Evolutionary conservation across 2,113 vertebrate species (phyloP).

Genomic region (Mormyrus lacerda): DNA sequence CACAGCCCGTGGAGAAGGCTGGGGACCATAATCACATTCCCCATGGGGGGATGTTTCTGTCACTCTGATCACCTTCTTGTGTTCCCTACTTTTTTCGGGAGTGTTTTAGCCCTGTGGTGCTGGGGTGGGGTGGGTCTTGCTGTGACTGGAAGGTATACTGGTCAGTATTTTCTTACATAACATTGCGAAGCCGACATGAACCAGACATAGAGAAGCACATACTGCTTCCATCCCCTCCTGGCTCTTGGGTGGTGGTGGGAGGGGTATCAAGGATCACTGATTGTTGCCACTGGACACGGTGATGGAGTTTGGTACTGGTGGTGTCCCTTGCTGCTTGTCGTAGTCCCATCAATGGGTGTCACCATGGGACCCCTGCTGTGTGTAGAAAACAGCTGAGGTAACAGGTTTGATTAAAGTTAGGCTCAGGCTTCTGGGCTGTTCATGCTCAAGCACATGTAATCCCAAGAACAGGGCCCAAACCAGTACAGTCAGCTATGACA

Average conservation of each 20-base stretch:
- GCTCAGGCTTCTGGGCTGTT: background rate
- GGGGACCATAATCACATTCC: conserved; percentile 24
- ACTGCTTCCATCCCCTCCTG: background rate
- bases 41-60: background rate
- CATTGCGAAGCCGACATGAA: background rate
- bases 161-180: background rate
- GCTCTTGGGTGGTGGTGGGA: background rate
- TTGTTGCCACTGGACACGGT: background rate
- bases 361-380: background rate
- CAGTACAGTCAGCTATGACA: background rate
- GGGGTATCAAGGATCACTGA: background rate
- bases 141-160: background rate
- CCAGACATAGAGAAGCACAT: background rate
- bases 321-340: background rate
- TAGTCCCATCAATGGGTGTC: background rate
- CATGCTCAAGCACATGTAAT: background rate
- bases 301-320: background rate
- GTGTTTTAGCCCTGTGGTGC: background rate
- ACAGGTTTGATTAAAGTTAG: conserved; percentile 7
- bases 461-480: background rate
- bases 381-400: background rate
- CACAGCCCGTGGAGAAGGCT: conserved; percentile 10
- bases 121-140: background rate
- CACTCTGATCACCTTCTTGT: conserved; percentile 23
- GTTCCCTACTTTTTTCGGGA: background rate